phyloP scores from a whole-genome alignment of 2,113 vertebrate genomes.

The Laticauda colubrina region DNA sequence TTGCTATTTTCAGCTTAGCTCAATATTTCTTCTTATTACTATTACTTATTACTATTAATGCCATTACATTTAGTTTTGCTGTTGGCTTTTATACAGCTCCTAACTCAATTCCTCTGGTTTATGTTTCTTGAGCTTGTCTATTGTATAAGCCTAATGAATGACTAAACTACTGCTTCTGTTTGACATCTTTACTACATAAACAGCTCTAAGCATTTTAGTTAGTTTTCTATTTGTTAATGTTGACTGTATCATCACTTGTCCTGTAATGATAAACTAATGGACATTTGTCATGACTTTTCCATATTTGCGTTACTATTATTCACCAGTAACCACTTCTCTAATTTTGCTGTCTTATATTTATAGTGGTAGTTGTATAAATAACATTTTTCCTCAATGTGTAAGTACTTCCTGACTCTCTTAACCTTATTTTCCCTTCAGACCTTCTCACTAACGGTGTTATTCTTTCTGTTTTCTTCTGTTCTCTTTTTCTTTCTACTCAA shows the following conservation, averaged over 20 bases:
- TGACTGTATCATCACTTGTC: slow-evolving; percentile 9
- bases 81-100: background rate
- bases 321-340: slow-evolving; percentile 51
- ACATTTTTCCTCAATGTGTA: slow-evolving; percentile 61
- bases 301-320: slow-evolving; percentile 50
- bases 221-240: slow-evolving; percentile 27
- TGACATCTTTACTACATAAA: slow-evolving; percentile 14
- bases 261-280: slow-evolving; percentile 5
- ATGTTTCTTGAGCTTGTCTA: background rate
- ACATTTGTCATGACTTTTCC: slow-evolving; percentile 49
- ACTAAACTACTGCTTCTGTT: slow-evolving; percentile 5
- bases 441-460: slow-evolving; percentile 79
- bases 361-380: slow-evolving; percentile 10
- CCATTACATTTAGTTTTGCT: background rate
- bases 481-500: slow-evolving; percentile 81
- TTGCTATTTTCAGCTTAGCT: background rate
- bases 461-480: slow-evolving; percentile 76
- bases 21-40: background rate
- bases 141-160: background rate
- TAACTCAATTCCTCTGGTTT: background rate
- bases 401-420: slow-evolving; percentile 60
- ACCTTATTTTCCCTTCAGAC: slow-evolving; percentile 71
- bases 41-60: background rate
- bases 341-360: slow-evolving; percentile 43
- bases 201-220: background rate